Evolutionary conservation across 2,797 vertebrate species (phyloP).

Genomic region (Lepus oiostolus): DNA sequence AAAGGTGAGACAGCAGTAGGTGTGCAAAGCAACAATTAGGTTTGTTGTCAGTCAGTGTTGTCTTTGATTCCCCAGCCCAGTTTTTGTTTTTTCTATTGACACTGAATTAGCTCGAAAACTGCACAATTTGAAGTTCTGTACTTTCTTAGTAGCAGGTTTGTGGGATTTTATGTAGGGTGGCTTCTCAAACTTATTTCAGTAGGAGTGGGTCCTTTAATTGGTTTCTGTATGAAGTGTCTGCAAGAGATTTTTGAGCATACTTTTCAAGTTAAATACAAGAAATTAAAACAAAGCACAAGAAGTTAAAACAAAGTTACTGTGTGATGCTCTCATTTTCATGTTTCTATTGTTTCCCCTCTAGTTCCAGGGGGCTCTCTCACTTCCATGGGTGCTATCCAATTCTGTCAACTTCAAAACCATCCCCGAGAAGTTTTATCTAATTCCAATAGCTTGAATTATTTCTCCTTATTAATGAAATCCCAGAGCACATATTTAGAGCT

Average conservation of each 20-base stretch:
- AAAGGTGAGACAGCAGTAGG: background rate
- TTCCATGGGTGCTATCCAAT: background rate
- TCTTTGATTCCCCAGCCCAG: constrained; percentile 15
- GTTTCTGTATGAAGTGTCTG: background rate
- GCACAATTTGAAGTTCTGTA: background rate
- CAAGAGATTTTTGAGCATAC: background rate
- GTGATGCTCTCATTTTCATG: background rate
- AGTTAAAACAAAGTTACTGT: background rate
- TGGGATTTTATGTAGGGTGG: background rate
- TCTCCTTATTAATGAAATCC: background rate
- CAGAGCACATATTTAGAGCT: background rate
- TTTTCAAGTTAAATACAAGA: background rate
- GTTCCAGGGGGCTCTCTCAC: background rate
- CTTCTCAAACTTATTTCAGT: background rate
- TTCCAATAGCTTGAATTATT: constrained; percentile 2
- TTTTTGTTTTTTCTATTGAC: constrained; percentile 23
- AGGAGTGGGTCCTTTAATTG: background rate
- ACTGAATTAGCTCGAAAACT: background rate
- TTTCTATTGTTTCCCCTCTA: background rate
- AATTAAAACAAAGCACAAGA: background rate
- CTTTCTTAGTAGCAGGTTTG: background rate
- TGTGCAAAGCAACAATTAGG: background rate
- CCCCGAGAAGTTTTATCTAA: background rate
- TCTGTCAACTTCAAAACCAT: background rate
- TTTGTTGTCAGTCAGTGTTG: background rate